Evolutionary conservation across 2,113 vertebrate species (phyloP).

Genomic region (Ascaphus truei): DNA sequence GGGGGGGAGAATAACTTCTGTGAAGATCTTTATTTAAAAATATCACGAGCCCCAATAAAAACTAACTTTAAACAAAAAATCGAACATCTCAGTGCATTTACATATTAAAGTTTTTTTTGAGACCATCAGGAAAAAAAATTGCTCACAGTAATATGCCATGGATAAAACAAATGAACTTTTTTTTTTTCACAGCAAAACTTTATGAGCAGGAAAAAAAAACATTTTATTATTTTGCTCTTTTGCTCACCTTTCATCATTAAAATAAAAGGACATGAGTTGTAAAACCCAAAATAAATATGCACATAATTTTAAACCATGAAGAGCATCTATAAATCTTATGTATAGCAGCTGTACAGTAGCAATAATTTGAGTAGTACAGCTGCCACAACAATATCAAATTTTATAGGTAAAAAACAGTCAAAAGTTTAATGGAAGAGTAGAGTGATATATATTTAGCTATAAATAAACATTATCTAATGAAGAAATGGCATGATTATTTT

Average conservation of each 20-base stretch:
- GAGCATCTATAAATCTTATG: slow-evolving; percentile 62
- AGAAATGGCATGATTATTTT: slow-evolving; percentile 68
- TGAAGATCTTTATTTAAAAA: no score
- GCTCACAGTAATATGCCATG: slow-evolving; percentile 38
- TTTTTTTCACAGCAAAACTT: slow-evolving; percentile 40
- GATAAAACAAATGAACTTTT: slow-evolving; percentile 41
- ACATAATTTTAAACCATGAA: slow-evolving; percentile 64
- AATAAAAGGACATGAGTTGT: slow-evolving; percentile 62
- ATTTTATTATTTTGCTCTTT: slow-evolving; percentile 59
- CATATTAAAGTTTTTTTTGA: no score
- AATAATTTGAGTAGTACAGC: slow-evolving; percentile 67
- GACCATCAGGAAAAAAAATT: no score
- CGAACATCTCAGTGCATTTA: no score
- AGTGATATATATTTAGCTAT: slow-evolving; percentile 64
- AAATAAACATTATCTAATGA: slow-evolving; percentile 75
- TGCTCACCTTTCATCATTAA: slow-evolving; percentile 67
- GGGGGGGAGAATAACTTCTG: neutral
- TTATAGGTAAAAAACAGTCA: slow-evolving; percentile 74
- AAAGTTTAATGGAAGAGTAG: slow-evolving; percentile 68
- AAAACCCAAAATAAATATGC: slow-evolving; percentile 71
- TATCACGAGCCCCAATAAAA: no score
- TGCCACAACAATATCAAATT: slow-evolving; percentile 74
- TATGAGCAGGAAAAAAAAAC: slow-evolving; percentile 32
- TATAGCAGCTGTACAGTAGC: slow-evolving; percentile 67
- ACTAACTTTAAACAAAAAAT: no score